Conservation (phyloP, 2,797 vertebrate genomes). For the Alcedo atthis region DNA sequence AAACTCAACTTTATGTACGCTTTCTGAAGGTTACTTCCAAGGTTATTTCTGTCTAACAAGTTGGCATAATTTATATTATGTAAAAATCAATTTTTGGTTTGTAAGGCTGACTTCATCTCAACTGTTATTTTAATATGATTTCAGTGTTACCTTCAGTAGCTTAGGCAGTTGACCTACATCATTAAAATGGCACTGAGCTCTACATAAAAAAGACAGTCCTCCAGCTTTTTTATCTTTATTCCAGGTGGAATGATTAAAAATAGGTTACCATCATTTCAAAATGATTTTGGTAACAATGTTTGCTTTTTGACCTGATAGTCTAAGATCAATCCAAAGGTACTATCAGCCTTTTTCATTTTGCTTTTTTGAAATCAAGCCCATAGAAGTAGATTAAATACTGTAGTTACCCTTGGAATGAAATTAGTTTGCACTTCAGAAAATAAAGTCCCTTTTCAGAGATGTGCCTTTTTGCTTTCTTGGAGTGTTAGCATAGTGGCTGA, state of each 20-base stretch:
- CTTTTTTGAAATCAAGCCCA: background rate
- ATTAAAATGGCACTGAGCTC: background rate
- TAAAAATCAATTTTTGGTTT: background rate
- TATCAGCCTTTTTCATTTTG: background rate
- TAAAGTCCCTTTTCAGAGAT: slow-evolving; percentile 1
- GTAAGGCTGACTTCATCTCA: background rate
- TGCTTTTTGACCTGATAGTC: slow-evolving; percentile 22
- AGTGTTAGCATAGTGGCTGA: background rate
- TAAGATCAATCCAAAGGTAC: background rate
- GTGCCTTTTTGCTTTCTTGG: background rate
- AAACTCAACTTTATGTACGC: background rate
- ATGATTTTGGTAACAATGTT: background rate
- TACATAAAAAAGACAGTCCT: background rate
- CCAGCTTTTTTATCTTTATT: background rate
- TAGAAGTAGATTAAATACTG: background rate
- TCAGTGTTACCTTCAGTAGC: background rate
- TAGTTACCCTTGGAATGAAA: slow-evolving; percentile 11
- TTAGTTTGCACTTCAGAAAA: slow-evolving; percentile 31
- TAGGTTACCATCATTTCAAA: background rate
- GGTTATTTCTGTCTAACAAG: background rate
- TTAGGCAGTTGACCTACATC: background rate
- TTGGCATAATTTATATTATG: background rate
- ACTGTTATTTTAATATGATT: background rate
- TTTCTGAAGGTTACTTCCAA: background rate
- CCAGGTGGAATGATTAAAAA: background rate